These are phyloP conservation scores for Hemicrepidius hirtus DNA, from an alignment of 2,888 invertebrate species.

Conservation along the genomic window DNA sequence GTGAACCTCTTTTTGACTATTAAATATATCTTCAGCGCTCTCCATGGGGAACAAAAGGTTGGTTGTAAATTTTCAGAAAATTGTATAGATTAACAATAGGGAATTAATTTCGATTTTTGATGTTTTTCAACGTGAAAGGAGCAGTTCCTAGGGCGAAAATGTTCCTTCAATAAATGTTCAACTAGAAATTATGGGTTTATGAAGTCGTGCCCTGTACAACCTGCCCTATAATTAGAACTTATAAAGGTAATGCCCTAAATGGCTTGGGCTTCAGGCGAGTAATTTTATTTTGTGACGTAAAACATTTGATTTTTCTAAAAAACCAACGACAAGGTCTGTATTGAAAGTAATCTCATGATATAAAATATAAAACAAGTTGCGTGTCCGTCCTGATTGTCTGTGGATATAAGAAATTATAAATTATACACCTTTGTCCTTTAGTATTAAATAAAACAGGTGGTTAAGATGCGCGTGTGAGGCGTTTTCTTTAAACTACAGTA, in stretches of 20 bases:
- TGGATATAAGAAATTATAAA: slow-evolving; percentile 11
- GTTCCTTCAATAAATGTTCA: slow-evolving; percentile 1
- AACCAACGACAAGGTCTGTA: no score
- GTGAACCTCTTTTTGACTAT: slow-evolving; percentile 26
- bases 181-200: slow-evolving; percentile 5
- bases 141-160: slow-evolving; percentile 6
- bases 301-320: no score
- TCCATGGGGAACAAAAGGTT: not conserved
- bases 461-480: slow-evolving; percentile 11
- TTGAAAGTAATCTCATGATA: no score
- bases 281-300: not conserved
- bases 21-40: slow-evolving; percentile 20
- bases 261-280: not conserved
- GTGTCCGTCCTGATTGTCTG: not conserved
- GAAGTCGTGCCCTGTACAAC: slow-evolving; percentile 4
- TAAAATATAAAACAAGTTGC: not conserved
- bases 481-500: not conserved
- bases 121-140: not conserved
- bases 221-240: slow-evolving; percentile 17
- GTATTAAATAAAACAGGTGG: slow-evolving; percentile 27
- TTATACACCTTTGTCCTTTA: slow-evolving; percentile 13
- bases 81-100: not conserved
- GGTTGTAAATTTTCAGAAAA: not conserved
- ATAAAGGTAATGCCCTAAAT: slow-evolving; percentile 10
- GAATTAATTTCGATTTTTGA: not conserved